These are phyloP conservation scores for Diphyllodes magnificus DNA, from an alignment of 2,113 vertebrate genomes.

Conservation along the genomic window DNA sequence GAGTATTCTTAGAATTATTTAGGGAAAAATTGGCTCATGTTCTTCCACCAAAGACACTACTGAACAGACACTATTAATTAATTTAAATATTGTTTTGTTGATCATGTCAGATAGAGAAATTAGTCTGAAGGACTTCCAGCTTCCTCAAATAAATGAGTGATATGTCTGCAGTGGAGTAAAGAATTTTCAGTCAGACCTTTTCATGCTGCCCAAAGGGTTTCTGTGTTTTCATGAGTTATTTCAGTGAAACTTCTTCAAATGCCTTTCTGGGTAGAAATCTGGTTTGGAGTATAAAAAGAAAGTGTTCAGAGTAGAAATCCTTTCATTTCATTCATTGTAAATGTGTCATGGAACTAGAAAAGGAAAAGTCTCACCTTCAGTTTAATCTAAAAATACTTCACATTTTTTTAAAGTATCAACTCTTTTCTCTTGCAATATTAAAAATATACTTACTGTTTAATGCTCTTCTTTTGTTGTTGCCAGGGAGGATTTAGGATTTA, in stretches of 20 bases:
- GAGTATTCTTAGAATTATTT: not conserved
- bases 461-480: not conserved
- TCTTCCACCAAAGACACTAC: not conserved
- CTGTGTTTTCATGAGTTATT: not conserved
- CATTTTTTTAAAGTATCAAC: not conserved
- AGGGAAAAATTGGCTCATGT: not conserved
- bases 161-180: not conserved
- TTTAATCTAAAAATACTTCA: not conserved
- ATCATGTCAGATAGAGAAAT: not conserved
- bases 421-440: not conserved
- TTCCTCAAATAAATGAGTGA: not conserved
- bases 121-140: not conserved
- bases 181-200: not conserved
- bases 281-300: not conserved
- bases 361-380: not conserved
- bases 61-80: not conserved
- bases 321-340: not conserved
- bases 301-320: not conserved
- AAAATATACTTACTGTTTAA: not conserved
- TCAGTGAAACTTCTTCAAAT: not conserved
- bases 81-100: not conserved
- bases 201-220: not conserved
- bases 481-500: conserved; percentile 92
- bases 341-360: not conserved
- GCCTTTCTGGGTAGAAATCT: not conserved